These are phyloP conservation scores for Pluvianellus socialis DNA, from an alignment of 2,113 vertebrate genomes.

Conservation along the genomic window DNA sequence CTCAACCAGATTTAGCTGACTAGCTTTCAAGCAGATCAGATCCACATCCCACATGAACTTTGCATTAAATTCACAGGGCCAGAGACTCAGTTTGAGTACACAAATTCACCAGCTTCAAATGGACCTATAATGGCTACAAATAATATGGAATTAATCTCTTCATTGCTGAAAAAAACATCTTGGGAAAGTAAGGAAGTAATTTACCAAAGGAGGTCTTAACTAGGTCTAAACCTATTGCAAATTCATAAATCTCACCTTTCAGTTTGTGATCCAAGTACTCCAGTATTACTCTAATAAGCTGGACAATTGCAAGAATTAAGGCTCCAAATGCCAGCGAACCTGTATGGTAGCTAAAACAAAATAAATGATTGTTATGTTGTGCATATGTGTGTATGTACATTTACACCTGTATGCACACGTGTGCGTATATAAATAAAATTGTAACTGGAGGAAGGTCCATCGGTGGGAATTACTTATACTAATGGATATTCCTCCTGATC, in stretches of 20 bases:
- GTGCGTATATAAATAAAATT: not conserved
- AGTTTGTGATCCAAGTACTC: conserved; percentile 90
- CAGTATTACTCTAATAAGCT: conserved; percentile 85
- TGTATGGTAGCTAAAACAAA: conserved; percentile 87
- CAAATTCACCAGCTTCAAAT: not conserved
- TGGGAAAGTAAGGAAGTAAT: not conserved
- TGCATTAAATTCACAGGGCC: not conserved
- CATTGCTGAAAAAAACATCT: not conserved
- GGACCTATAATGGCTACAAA: not conserved
- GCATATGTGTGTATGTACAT: not conserved
- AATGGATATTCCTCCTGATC: not conserved
- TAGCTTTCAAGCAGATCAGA: not conserved
- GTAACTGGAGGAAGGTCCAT: not conserved
- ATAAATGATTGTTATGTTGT: not conserved
- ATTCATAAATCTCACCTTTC: conserved; percentile 78
- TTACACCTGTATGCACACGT: not conserved
- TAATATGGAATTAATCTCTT: not conserved
- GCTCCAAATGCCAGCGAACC: conserved; percentile 94
- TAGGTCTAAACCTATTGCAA: not conserved
- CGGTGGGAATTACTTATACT: not conserved
- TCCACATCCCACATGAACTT: not conserved
- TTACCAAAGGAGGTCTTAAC: not conserved
- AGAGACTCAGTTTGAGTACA: not conserved
- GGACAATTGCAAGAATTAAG: conserved; percentile 87
- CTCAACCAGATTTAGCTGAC: not conserved